Conservation (phyloP, 35 echinoderm and acorn worm genomes). For the Apostichopus japonicus region DNA sequence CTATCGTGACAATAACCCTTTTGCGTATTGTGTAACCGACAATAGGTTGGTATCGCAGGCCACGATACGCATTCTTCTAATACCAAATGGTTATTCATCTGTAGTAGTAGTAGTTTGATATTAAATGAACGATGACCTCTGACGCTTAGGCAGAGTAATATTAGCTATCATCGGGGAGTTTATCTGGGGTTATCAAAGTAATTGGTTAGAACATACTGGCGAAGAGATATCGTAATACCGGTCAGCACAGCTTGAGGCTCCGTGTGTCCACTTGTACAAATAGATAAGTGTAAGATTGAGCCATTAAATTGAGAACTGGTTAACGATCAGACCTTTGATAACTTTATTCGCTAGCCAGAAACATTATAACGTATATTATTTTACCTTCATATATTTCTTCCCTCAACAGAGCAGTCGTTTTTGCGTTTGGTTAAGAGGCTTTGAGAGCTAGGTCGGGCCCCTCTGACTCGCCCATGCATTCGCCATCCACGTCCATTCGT, state of each 20-base stretch:
- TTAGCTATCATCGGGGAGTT: background rate
- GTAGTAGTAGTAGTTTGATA: too few relatives aligned
- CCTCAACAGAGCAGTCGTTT: too few relatives aligned
- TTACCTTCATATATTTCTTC: too few relatives aligned
- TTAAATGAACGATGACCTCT: background rate
- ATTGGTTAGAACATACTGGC: background rate
- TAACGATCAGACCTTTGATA: too few relatives aligned
- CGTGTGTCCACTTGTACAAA: background rate
- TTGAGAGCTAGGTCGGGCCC: too few relatives aligned
- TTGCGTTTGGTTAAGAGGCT: too few relatives aligned
- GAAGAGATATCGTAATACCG: background rate
- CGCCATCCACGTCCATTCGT: too few relatives aligned
- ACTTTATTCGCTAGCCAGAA: too few relatives aligned
- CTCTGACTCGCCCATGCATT: too few relatives aligned
- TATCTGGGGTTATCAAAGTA: conserved; percentile 10
- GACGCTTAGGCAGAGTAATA: background rate
- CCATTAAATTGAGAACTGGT: background rate
- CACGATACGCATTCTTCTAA: background rate
- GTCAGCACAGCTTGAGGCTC: background rate
- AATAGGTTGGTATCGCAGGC: background rate
- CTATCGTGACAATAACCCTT: conserved; percentile 4
- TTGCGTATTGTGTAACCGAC: background rate
- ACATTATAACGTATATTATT: too few relatives aligned
- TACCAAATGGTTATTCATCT: background rate
- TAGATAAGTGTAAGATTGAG: background rate